Percentiles rank a stretch among this genome's conserved stretches.
Evolutionary conservation across 2,113 vertebrate genomes (phyloP).

Genomic region (Charina bottae): DNA sequence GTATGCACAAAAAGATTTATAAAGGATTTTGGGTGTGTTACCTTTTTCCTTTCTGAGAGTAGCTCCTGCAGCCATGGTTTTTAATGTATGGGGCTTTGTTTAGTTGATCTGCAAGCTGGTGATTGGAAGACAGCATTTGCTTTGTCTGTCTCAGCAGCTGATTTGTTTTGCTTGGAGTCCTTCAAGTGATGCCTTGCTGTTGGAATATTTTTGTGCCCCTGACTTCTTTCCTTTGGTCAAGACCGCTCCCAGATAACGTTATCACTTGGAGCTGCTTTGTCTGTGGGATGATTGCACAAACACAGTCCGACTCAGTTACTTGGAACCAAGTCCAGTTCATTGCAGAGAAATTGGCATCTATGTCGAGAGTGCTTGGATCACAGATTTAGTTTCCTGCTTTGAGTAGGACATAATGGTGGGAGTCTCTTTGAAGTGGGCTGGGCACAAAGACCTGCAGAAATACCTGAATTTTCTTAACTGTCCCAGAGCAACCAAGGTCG

Average conservation of each 20-base stretch:
- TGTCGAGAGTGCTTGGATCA: not conserved
- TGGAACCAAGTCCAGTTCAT: not conserved
- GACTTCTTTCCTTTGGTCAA: not conserved
- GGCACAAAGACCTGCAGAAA: not conserved
- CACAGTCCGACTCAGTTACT: not conserved
- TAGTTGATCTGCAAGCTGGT: not conserved
- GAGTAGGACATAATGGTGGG: too few relatives aligned
- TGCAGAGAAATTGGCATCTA: not conserved
- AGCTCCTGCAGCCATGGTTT: too few relatives aligned
- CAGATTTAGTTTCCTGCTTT: not conserved
- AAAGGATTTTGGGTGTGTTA: not conserved
- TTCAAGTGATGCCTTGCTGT: not conserved
- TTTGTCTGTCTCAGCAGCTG: not conserved
- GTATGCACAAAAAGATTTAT: too few relatives aligned
- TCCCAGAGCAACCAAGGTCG: not conserved
- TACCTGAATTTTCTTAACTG: not conserved
- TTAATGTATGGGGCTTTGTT: not conserved
- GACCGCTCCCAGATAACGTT: not conserved
- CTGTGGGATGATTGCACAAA: not conserved
- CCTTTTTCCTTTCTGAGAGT: not conserved
- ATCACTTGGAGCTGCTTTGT: not conserved
- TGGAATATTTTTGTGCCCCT: not conserved
- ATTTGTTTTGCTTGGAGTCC: not conserved
- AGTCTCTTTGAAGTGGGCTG: not conserved
- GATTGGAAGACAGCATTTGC: too few relatives aligned